Evolutionary conservation across 2,888 invertebrate genomes (phyloP).

Genomic region (Epirrita christyi): DNA sequence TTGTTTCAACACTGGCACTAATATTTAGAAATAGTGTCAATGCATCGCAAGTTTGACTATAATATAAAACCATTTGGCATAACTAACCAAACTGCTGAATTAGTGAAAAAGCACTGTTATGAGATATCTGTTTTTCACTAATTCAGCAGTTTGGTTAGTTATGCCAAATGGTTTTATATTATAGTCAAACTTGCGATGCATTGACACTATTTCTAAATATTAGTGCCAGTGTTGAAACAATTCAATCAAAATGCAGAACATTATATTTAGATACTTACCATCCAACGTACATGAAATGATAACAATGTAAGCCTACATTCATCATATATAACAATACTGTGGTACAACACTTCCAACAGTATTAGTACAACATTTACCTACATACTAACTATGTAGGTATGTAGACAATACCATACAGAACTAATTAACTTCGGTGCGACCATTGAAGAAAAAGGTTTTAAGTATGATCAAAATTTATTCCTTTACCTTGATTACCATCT

Average conservation of each 20-base stretch:
- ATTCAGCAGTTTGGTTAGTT: too few relatives aligned
- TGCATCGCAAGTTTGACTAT: neutral
- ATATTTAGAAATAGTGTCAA: neutral
- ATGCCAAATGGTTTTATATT: neutral
- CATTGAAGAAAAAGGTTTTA: neutral
- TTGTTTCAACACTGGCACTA: neutral
- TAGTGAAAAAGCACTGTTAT: too few relatives aligned
- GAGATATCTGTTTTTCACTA: too few relatives aligned
- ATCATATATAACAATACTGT: neutral
- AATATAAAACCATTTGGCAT: neutral
- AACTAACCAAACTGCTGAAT: too few relatives aligned
- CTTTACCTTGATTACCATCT: too few relatives aligned
- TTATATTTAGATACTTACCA: neutral
- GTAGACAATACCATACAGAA: neutral
- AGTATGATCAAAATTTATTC: too few relatives aligned
- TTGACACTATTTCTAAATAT: neutral
- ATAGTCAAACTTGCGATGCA: neutral
- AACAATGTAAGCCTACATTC: neutral
- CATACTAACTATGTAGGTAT: neutral
- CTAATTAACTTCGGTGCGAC: neutral
- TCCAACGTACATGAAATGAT: neutral
- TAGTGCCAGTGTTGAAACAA: neutral
- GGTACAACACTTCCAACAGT: too few relatives aligned
- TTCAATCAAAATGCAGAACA: neutral
- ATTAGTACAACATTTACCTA: too few relatives aligned